A percentile compares a stretch with the other conserved stretches of the same genome.
phyloP scores from a whole-genome alignment of 1,140 invertebrate species.

The Caenorhabditis latens region DNA sequence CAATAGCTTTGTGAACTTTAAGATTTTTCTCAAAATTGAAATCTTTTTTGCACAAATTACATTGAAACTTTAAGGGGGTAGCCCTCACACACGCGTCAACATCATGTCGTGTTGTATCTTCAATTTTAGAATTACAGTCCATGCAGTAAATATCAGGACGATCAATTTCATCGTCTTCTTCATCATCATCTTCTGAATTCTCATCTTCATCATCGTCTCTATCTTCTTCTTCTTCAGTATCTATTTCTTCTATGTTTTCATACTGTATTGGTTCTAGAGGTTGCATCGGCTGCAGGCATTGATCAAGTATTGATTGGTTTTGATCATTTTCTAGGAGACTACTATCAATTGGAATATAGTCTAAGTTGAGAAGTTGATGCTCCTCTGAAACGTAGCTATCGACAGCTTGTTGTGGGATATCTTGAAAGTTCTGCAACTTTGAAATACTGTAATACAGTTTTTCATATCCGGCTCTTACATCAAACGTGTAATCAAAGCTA shows the following conservation, averaged over 20 bases:
- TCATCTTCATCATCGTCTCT: neutral
- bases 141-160: slow-evolving; percentile 36
- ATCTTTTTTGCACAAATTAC: neutral
- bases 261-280: neutral
- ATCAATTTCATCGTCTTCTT: slow-evolving; percentile 1
- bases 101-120: neutral
- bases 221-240: slow-evolving; percentile 20
- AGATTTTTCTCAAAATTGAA: slow-evolving; percentile 46
- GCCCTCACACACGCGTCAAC: neutral
- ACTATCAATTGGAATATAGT: neutral
- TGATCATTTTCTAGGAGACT: neutral
- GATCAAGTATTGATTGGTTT: neutral
- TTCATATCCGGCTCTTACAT: neutral
- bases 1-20: neutral
- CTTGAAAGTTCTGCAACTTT: neutral
- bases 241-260: neutral
- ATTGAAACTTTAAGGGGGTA: neutral
- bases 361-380: neutral
- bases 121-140: slow-evolving; percentile 31
- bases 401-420: neutral
- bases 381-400: neutral
- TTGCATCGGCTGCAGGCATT: neutral
- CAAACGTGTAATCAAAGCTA: neutral
- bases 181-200: neutral
- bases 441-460: neutral